phyloP scores from a whole-genome alignment of 2,113 vertebrate genomes.

The Ardeotis arabs region DNA sequence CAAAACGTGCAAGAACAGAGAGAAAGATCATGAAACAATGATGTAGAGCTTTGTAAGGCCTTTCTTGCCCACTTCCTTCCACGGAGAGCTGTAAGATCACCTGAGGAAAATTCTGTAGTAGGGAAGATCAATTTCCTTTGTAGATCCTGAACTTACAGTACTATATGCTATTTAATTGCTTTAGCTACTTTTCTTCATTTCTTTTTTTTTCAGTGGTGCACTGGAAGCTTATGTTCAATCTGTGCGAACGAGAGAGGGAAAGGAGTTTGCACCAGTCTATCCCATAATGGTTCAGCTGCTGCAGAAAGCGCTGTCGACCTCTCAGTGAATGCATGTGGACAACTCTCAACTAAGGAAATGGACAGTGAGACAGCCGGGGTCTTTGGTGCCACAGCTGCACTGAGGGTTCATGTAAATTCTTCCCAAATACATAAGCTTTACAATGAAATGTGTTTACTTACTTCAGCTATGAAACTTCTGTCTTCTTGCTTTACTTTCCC shows the following conservation, averaged over 20 bases:
- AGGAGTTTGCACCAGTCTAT: conserved; percentile 94
- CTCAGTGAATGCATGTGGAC: conserved; percentile 31
- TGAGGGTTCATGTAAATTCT: background rate
- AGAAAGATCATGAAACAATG: background rate
- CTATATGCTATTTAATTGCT: background rate
- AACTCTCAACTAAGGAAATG: rapidly evolving
- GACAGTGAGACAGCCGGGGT: background rate
- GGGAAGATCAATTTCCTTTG: background rate
- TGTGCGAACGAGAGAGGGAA: conserved; percentile 89
- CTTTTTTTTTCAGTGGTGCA: conserved; percentile 77
- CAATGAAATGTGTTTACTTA: rapidly evolving
- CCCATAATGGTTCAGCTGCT: conserved; percentile 95
- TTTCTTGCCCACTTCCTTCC: background rate
- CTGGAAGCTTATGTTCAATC: conserved; percentile 95
- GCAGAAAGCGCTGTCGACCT: conserved; percentile 81
- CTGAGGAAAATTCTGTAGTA: background rate
- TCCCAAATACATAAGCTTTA: background rate
- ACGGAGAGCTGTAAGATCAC: background rate
- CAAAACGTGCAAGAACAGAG: background rate
- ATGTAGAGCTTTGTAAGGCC: background rate
- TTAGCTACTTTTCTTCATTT: background rate
- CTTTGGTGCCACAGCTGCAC: rapidly evolving
- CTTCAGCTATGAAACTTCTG: background rate
- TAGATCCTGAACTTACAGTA: background rate
- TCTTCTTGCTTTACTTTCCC: background rate